These are phyloP conservation scores for Phrynocephalus forsythii DNA, from an alignment of 2,797 vertebrate genomes.

Conservation along the genomic window DNA sequence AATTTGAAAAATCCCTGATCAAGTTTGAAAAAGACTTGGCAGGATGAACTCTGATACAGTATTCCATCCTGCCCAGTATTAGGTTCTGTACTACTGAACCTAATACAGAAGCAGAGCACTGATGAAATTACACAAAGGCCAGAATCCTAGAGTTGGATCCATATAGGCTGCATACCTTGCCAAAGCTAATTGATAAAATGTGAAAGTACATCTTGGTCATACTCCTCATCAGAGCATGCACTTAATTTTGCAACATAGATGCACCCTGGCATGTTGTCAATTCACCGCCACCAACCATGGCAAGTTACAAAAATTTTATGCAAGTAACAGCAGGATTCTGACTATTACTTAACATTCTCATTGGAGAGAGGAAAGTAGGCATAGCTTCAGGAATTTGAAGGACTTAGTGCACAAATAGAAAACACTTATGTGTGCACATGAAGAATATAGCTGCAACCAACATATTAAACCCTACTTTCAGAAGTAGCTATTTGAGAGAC, in stretches of 20 bases:
- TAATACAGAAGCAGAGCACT: background rate
- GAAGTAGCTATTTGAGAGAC: background rate
- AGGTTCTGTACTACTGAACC: conserved; percentile 11
- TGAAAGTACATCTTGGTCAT: too few relatives aligned
- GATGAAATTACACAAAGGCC: background rate
- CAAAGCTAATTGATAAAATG: too few relatives aligned
- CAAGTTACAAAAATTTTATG: too few relatives aligned
- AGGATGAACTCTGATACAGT: conserved; percentile 34
- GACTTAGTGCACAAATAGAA: background rate
- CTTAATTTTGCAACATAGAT: too few relatives aligned
- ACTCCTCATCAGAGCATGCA: too few relatives aligned
- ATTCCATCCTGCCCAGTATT: too few relatives aligned
- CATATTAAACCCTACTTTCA: background rate
- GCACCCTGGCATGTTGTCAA: too few relatives aligned
- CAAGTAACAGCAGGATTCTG: too few relatives aligned
- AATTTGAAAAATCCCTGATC: conserved; percentile 57
- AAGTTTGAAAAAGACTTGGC: conserved; percentile 32
- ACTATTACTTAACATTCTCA: background rate
- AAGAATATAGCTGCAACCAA: background rate
- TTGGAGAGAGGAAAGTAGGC: background rate
- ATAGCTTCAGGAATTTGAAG: background rate
- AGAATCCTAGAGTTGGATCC: too few relatives aligned
- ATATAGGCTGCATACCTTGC: too few relatives aligned
- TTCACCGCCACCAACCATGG: too few relatives aligned
- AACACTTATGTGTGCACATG: background rate